Evolutionary conservation across 2,888 invertebrate species (phyloP).

Genomic region (Phasia obesa): DNA sequence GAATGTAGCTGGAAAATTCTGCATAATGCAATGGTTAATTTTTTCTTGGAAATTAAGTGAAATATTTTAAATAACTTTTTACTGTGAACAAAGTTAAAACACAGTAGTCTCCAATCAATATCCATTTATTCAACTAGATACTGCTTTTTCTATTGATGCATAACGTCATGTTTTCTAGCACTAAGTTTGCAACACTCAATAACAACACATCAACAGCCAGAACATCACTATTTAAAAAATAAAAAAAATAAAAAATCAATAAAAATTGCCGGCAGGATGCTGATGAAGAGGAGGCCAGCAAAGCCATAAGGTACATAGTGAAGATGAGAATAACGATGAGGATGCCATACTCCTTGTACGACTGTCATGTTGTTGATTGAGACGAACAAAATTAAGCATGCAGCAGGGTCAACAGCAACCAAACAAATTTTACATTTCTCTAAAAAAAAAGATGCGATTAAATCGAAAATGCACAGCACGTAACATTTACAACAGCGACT

Average conservation of each 20-base stretch:
- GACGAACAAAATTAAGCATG: slow-evolving; percentile 11
- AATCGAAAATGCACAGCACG: slow-evolving; percentile 55
- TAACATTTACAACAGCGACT: slow-evolving; percentile 29
- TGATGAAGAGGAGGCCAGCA: too few relatives aligned
- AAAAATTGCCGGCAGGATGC: neutral
- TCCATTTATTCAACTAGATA: too few relatives aligned
- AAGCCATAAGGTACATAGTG: too few relatives aligned
- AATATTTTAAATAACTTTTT: too few relatives aligned
- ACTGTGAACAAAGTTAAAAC: too few relatives aligned
- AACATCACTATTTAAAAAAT: slow-evolving; percentile 13
- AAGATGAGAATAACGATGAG: neutral
- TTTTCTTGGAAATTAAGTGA: too few relatives aligned
- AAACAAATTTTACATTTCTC: slow-evolving; percentile 32
- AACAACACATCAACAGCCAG: slow-evolving; percentile 17
- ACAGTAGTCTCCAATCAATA: too few relatives aligned
- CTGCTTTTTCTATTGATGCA: too few relatives aligned
- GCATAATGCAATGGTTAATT: too few relatives aligned
- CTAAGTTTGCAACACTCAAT: slow-evolving; percentile 31
- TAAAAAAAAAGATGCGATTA: slow-evolving; percentile 46
- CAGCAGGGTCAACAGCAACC: slow-evolving; percentile 11
- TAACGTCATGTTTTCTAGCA: neutral
- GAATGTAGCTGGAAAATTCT: too few relatives aligned
- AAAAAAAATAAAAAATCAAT: too few relatives aligned
- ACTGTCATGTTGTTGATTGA: slow-evolving; percentile 32
- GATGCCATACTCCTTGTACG: neutral